Evolutionary conservation across 2,888 invertebrate species (phyloP), one percentile per base, ranked within the genome.

Genomic region (Mesopsocus fuscifrons): DNA sequence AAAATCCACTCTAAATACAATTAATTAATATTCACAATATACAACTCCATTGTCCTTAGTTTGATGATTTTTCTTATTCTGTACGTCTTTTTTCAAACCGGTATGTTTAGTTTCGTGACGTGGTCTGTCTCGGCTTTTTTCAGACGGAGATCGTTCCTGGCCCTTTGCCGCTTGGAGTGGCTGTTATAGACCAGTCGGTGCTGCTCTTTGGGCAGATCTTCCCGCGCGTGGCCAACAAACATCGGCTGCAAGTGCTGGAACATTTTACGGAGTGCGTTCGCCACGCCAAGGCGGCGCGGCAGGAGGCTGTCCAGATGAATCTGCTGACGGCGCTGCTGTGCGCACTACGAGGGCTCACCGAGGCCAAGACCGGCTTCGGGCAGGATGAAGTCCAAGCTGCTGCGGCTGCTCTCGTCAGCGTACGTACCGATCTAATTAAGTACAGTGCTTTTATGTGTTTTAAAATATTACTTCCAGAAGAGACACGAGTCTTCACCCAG

Each of bases 251-350:
- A 67, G 92, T 99, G 82, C 65, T 98, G 42, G 89, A 94, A 50
- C 97, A 98, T 58, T 98, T 98, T 58, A 74, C 77, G 17, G 95
- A 95, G 58, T 94, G 92, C 58, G 87, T 95, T 52, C 78, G 79
- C 52, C 85, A 89, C 57, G 87, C 91, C 0, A 94, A 94, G 57
- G 88, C 88, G 9, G 75, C 79, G 0, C 72, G 94, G 9, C 92
- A 92, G 55, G 94, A 95, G 59, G 94, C 94, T 1, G 82, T 83
- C 15, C 94, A 95, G 61, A 82, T 94, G 65, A 98, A 98, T 60
- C 84, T 97, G 42, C 89, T 94, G 59, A 89, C 94, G 1, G 92
- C 95, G 0, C 64, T 97, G 20, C 62, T 97, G 41, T 75, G 87
- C 51, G 92, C 94, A 1, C 63, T 97, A 52, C 80, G 89, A 57